Evolutionary conservation across 2,113 vertebrate species (phyloP), one percentile per base, ranked within the genome.

Genomic region (Bambusicola thoracicus): DNA sequence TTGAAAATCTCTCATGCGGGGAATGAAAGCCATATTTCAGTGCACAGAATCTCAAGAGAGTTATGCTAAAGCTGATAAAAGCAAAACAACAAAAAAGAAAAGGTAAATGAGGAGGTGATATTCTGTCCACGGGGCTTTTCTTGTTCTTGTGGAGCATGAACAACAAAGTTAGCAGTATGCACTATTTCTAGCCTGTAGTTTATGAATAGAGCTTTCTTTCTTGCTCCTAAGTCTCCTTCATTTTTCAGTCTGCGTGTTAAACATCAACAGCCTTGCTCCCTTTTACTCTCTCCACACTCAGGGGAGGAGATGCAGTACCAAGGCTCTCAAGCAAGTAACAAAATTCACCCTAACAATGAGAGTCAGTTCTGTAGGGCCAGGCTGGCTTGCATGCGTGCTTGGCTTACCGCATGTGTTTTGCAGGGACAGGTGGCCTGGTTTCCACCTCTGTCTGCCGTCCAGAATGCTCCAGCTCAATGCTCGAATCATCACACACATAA

Each of bases 201-300:
- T 84, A 96, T 96, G 94, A 97, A 97, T 93, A 69, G 68, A 32
- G 46, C 89, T 90, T 96, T 97, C 59, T 96, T 91, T 86, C 72
- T 55, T 7, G 8, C 27, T 56, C 56, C 51, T 27, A 87, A 76
- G 43, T 68, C 58, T 75, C 86, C 73, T 83, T 93, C 56, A 76
- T 95, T 96, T 95, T 94, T 59, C 85, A 93, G 63, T 48, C 70
- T 88, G 75, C 40, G 13, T 85, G 65, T 87, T 92, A 62, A 88
- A n/a, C 62, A 85, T 84, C 58, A 40, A 51, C 72, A 77, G 25
- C 38, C 70, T 89, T 85, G 10, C 58, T 77, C 63, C 43, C 13
- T 40, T 81, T 79, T 51, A 17, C 36, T 51, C 40, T 29, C n/a
- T 8, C 46, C n/a, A 55, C 61, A 30, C 49, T 77, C 15, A 1